Evolutionary conservation across 2,113 vertebrate genomes (phyloP).

Genomic region (Bostrychus sinensis): DNA sequence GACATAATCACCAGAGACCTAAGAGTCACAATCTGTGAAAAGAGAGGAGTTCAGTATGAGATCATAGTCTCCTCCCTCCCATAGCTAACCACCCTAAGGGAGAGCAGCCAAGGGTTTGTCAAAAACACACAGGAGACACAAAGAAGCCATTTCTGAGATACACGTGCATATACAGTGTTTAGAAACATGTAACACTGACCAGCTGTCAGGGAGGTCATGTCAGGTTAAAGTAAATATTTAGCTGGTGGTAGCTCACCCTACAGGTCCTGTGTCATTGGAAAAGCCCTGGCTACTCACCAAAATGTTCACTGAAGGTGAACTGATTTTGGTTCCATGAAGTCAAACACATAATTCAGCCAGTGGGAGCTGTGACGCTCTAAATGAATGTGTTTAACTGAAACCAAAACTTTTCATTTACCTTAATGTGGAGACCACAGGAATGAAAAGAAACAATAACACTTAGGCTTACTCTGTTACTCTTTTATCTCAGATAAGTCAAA

Average conservation of each 20-base stretch:
- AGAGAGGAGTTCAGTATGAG: constrained; percentile 40
- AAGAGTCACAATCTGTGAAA: constrained; percentile 37
- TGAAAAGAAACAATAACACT: constrained; percentile 38
- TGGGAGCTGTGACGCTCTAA: constrained; percentile 54
- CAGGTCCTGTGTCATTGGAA: constrained; percentile 7
- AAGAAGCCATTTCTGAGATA: constrained; percentile 45
- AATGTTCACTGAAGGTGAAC: constrained; percentile 28
- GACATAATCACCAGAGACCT: constrained; percentile 42
- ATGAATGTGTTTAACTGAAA: constrained; percentile 43
- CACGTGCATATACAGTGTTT: constrained; percentile 31
- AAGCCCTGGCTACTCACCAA: constrained; percentile 3
- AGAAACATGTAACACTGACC: background rate
- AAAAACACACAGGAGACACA: constrained; percentile 11
- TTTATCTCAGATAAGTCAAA: background rate
- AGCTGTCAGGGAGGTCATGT: constrained; percentile 2
- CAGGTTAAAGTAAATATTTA: constrained; percentile 45
- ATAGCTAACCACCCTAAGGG: constrained; percentile 44
- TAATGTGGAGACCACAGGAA: constrained; percentile 46
- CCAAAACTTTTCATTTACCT: constrained; percentile 54
- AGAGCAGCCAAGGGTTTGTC: constrained; percentile 9
- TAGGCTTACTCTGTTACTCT: background rate
- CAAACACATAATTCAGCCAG: constrained; percentile 48
- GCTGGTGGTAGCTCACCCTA: constrained; percentile 14
- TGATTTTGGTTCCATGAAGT: no score
- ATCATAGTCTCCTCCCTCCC: constrained; percentile 54